phyloP scores from a whole-genome alignment of 1,140 invertebrate genomes.

The Mylabris phalerata region DNA sequence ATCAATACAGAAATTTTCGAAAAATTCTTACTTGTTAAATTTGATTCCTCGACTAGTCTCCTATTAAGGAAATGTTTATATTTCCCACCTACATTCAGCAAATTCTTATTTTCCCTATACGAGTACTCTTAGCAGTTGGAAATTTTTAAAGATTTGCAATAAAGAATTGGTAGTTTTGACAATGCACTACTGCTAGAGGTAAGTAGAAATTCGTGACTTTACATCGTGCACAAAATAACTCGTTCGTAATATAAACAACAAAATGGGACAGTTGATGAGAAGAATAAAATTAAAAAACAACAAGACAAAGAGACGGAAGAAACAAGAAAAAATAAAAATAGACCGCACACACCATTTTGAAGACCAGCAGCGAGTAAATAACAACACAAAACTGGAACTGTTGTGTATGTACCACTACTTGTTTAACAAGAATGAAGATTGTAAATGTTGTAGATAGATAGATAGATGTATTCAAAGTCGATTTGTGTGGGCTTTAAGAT shows the following conservation, averaged over 20 bases:
- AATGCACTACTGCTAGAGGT: neutral
- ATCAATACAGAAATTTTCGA: neutral
- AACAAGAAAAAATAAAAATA: neutral
- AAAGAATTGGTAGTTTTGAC: neutral
- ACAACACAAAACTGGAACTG: neutral
- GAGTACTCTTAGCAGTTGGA: too few species aligned
- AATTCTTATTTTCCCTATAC: neutral
- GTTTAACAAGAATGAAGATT: conserved; percentile 5
- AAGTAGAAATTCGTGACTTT: conserved; percentile 2
- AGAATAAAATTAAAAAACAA: conserved; percentile 1
- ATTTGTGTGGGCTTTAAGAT: too few species aligned
- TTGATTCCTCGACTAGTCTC: neutral
- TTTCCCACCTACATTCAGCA: conserved; percentile 1
- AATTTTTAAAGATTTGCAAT: too few species aligned
- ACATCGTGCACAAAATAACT: conserved; percentile 6
- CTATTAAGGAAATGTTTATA: conserved; percentile 4
- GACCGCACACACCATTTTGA: neutral
- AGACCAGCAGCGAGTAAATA: conserved; percentile 12
- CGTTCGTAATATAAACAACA: too few species aligned
- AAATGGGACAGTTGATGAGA: too few species aligned
- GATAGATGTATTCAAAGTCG: too few species aligned
- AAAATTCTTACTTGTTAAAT: neutral
- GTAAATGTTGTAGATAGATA: too few species aligned
- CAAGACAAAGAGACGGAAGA: conserved; percentile 1
- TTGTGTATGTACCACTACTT: neutral